Conservation (phyloP, 2,113 vertebrate species). For the Ciconia maguari region DNA sequence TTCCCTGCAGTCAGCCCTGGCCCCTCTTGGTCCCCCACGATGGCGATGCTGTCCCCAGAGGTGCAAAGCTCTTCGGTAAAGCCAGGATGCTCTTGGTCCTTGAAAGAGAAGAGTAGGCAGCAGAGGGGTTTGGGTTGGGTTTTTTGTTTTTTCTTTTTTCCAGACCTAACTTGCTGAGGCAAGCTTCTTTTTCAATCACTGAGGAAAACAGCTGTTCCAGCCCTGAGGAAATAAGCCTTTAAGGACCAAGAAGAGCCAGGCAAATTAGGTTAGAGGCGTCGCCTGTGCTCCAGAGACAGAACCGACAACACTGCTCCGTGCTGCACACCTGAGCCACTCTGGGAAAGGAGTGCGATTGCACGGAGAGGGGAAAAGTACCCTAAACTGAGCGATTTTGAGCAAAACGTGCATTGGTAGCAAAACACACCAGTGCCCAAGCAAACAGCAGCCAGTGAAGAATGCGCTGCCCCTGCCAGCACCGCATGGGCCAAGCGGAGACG, state of each 20-base stretch:
- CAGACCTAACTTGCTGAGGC: neutral
- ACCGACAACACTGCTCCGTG: rapidly evolving
- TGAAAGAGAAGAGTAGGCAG: too few species aligned
- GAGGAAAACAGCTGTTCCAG: neutral
- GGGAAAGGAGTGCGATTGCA: rapidly evolving
- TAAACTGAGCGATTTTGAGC: neutral
- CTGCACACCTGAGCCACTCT: too few species aligned
- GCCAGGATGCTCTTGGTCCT: neutral
- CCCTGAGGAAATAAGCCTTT: neutral
- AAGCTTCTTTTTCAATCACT: neutral
- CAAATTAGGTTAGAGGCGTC: neutral
- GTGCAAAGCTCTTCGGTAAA: neutral
- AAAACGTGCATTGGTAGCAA: neutral
- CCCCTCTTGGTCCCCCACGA: rapidly evolving
- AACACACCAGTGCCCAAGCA: neutral
- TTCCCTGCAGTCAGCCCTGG: neutral
- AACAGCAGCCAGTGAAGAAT: neutral
- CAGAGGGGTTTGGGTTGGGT: too few species aligned
- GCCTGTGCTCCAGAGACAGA: rapidly evolving
- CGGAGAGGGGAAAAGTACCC: rapidly evolving
- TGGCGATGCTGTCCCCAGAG: neutral
- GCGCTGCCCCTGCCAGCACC: neutral
- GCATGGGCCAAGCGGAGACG: rapidly evolving
- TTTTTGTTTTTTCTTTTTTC: neutral
- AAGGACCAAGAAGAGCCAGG: neutral